Conservation (phyloP, 2,888 invertebrate genomes). For the Cybosia mesomella region DNA sequence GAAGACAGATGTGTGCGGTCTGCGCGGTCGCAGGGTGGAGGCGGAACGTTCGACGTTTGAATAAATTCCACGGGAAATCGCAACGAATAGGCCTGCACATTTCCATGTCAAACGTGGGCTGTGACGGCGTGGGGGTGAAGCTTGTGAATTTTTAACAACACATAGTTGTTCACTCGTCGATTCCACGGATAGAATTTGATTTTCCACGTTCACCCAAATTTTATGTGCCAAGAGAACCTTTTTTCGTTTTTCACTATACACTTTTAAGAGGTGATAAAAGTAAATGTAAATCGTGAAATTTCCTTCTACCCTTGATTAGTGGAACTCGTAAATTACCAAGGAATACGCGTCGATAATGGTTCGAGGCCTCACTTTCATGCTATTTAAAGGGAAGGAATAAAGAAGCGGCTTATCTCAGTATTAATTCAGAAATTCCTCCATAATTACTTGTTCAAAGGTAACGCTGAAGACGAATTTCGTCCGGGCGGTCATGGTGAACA, state of each 20-base stretch:
- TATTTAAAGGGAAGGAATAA: conserved; percentile 50
- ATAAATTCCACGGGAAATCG: conserved; percentile 73
- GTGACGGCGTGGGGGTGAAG: conserved; percentile 53
- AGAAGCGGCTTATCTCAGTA: conserved; percentile 75
- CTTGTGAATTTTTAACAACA: conserved; percentile 79
- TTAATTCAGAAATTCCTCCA: conserved; percentile 82
- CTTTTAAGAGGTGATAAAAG: conserved; percentile 36
- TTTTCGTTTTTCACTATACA: conserved; percentile 28
- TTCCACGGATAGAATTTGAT: conserved; percentile 46
- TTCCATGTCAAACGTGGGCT: conserved; percentile 82
- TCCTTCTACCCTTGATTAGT: conserved; percentile 51
- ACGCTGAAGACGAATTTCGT: conserved; percentile 69
- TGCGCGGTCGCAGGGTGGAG: conserved; percentile 31
- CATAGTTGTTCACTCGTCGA: conserved; percentile 53
- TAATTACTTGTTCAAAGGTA: conserved; percentile 84
- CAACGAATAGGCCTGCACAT: conserved; percentile 73
- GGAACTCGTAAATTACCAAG: conserved; percentile 58
- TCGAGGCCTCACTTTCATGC: conserved; percentile 51
- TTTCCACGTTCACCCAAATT: conserved; percentile 39
- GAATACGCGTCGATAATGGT: conserved; percentile 62
- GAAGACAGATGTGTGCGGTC: conserved; percentile 66
- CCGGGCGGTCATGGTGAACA: conserved; percentile 62
- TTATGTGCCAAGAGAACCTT: conserved; percentile 31
- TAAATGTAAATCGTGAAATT: conserved; percentile 44
- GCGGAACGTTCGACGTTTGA: conserved; percentile 63